Percentiles rank a stretch among this genome's conserved stretches.
Evolutionary conservation across 2,888 invertebrate species (phyloP).

Genomic region (Drosophila peninsularis): DNA sequence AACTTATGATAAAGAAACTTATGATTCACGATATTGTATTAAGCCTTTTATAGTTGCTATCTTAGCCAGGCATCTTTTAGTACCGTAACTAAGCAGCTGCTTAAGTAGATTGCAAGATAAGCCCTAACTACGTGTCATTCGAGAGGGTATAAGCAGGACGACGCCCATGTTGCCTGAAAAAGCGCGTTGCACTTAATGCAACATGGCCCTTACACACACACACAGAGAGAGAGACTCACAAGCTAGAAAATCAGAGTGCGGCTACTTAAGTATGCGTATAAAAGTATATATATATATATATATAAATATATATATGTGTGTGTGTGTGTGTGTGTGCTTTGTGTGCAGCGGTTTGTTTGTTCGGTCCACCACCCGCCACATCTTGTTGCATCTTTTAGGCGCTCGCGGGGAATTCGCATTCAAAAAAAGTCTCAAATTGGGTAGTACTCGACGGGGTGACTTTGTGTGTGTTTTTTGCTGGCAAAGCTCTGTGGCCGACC

Average conservation of each 20-base stretch:
- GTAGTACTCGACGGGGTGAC: slow-evolving; percentile 36
- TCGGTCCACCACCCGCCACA: slow-evolving; percentile 56
- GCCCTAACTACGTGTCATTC: background rate
- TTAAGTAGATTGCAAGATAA: slow-evolving; percentile 8
- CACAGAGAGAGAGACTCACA: slow-evolving; percentile 21
- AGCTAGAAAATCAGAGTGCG: slow-evolving; percentile 55
- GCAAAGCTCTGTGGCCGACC: slow-evolving; percentile 29
- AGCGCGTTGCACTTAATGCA: slow-evolving; percentile 55
- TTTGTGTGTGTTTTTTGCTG: slow-evolving; percentile 24
- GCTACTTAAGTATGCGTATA: slow-evolving; percentile 69
- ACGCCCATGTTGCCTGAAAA: slow-evolving; percentile 43
- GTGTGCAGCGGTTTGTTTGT: slow-evolving; percentile 61
- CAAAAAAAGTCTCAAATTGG: slow-evolving; percentile 39
- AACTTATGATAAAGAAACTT: no score
- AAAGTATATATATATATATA: slow-evolving; percentile 11
- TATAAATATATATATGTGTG: slow-evolving; percentile 13
- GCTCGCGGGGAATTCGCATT: slow-evolving; percentile 60
- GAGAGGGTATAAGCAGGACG: slow-evolving; percentile 33
- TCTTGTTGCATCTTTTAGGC: slow-evolving; percentile 79
- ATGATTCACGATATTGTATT: no score
- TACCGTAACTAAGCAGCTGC: background rate
- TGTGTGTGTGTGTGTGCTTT: slow-evolving; percentile 25
- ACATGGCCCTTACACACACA: slow-evolving; percentile 24
- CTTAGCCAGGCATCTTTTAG: no score
- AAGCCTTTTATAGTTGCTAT: background rate